These are phyloP conservation scores for Brachynemurus nebulosus DNA, from an alignment of 2,888 invertebrate species.

Conservation along the genomic window DNA sequence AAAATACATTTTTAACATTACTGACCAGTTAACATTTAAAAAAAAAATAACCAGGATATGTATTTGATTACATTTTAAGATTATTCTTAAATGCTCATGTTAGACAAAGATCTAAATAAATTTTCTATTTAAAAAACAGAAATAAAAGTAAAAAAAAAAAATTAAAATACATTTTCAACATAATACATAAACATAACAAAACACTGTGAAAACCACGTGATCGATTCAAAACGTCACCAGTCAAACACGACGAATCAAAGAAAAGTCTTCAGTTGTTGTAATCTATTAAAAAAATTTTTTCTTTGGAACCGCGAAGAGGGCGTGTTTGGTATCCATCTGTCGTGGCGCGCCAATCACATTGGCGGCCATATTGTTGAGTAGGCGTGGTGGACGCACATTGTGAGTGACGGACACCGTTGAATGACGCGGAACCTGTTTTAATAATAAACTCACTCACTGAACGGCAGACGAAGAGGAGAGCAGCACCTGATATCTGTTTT, in stretches of 20 bases:
- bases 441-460: too few species aligned
- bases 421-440: conserved; percentile 2
- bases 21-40: too few species aligned
- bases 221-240: conserved; percentile 5
- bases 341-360: conserved; percentile 39
- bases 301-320: conserved; percentile 17
- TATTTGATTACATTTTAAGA: too few species aligned
- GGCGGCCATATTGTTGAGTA: conserved; percentile 50
- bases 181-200: conserved; percentile 1
- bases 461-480: too few species aligned
- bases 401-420: conserved; percentile 6
- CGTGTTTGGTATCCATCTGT: conserved; percentile 29
- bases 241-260: conserved; percentile 6
- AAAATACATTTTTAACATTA: too few species aligned
- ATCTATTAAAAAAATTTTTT: background rate
- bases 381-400: conserved; percentile 34
- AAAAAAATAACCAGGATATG: too few species aligned
- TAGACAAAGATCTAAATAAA: too few species aligned
- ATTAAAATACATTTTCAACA: too few species aligned
- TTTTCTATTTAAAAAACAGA: too few species aligned
- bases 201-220: conserved; percentile 4
- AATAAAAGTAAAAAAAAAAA: too few species aligned
- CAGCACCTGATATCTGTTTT: too few species aligned
- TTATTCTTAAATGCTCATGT: too few species aligned
- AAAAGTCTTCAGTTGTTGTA: conserved; percentile 1